These are phyloP conservation scores for Sarcoramphus papa DNA, from an alignment of 2,797 vertebrate species.

Conservation along the genomic window DNA sequence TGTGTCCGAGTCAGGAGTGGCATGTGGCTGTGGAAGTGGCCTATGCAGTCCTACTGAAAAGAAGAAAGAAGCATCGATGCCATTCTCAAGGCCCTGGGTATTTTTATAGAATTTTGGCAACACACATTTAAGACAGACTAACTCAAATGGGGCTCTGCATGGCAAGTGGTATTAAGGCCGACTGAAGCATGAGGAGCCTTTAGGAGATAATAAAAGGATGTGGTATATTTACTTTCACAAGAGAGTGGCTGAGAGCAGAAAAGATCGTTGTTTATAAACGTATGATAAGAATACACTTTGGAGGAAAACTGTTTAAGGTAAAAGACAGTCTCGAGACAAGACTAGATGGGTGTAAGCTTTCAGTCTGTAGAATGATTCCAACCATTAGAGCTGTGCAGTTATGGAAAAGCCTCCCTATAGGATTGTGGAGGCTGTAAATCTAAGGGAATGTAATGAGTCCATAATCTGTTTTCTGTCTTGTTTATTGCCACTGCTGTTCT, in stretches of 20 bases:
- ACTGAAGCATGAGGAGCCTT: background rate
- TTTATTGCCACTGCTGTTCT: background rate
- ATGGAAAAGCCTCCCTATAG: background rate
- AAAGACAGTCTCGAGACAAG: background rate
- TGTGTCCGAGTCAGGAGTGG: background rate
- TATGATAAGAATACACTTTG: background rate
- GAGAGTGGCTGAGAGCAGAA: background rate
- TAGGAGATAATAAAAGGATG: background rate
- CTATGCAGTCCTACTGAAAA: background rate
- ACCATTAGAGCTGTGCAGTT: background rate
- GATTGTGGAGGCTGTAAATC: background rate
- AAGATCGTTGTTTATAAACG: background rate
- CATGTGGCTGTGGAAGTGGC: background rate
- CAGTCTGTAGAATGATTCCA: background rate
- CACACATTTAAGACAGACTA: background rate
- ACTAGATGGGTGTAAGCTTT: background rate
- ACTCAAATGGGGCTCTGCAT: background rate
- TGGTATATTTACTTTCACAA: background rate
- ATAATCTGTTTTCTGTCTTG: background rate
- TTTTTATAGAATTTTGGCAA: background rate
- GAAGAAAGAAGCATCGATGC: background rate
- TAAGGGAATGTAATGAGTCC: background rate
- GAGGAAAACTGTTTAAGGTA: background rate
- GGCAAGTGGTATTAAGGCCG: background rate
- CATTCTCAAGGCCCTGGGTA: background rate